Conservation (phyloP, 2,113 vertebrate genomes). For the Trogon surrucura region DNA sequence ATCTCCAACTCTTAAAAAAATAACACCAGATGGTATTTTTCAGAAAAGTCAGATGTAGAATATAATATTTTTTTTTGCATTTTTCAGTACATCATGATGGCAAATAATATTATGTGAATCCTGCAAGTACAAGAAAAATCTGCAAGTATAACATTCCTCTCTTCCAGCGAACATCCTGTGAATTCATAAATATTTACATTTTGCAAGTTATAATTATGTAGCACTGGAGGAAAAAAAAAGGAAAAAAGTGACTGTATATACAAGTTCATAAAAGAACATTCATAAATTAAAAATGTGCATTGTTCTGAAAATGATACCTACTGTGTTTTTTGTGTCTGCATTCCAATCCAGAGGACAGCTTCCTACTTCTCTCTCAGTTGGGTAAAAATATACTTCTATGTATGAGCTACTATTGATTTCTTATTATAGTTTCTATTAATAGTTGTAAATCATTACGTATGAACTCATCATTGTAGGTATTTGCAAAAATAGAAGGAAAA, state of each 20-base stretch:
- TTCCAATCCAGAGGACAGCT: slow-evolving; percentile 14
- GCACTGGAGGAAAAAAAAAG: slow-evolving; percentile 53
- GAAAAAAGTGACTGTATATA: slow-evolving; percentile 65
- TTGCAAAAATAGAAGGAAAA: slow-evolving; percentile 41
- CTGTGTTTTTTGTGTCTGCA: slow-evolving; percentile 55
- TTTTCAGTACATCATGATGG: slow-evolving; percentile 69
- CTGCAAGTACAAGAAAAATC: slow-evolving; percentile 78
- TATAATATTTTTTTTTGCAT: slow-evolving; percentile 73
- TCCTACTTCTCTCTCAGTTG: not conserved
- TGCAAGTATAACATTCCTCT: slow-evolving; percentile 81
- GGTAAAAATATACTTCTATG: slow-evolving; percentile 52
- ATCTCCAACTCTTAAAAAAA: slow-evolving; percentile 70
- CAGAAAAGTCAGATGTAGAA: slow-evolving; percentile 76
- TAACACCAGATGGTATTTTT: slow-evolving; percentile 79
- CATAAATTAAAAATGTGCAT: slow-evolving; percentile 78
- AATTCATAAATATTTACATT: slow-evolving; percentile 87
- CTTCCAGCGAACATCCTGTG: slow-evolving; percentile 80
- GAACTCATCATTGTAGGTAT: slow-evolving; percentile 43
- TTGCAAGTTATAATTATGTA: slow-evolving; percentile 85
- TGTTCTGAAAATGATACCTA: slow-evolving; percentile 71
- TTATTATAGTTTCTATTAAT: slow-evolving; percentile 72
- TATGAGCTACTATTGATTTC: slow-evolving; percentile 65
- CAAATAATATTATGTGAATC: slow-evolving; percentile 78
- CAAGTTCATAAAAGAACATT: slow-evolving; percentile 78
- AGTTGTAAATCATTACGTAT: slow-evolving; percentile 49